Evolutionary conservation across 2,888 invertebrate species (phyloP), one percentile per base, ranked within the genome.

Genomic region (Philaethria dido): DNA sequence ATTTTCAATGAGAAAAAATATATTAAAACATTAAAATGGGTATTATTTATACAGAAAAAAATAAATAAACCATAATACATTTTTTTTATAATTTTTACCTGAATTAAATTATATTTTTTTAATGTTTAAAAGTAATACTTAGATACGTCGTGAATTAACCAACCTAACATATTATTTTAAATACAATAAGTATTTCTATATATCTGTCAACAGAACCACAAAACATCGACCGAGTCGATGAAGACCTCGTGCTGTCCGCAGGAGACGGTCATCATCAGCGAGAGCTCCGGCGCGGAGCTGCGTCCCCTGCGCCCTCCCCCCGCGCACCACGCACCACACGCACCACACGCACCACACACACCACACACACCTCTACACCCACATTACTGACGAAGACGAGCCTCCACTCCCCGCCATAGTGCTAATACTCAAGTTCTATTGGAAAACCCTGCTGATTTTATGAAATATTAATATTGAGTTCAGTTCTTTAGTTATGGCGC

Each of bases 221-320:
- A 89, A 75, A 84, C 84, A 14, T 90, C 91, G 13, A 85, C 85
- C 18, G 91, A 91, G 65, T 91, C 91, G 50, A 82, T 89, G 82
- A 91, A 89, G 83, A 88, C 87, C 48, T 88, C 91, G 65, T 90
- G 89, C 78, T 91, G 92, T 72, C 84, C 84, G 72, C 89, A 88
- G 69, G 92, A 92, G 74, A 89, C 90, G 57, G 87, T 89, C 64
- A 72, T 86, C 64, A 72, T 90, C 47, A 79, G 87, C 72, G 89
- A 87, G 77, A 86, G 88, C 74, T 86, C 87, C 9, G 88, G 84
- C 62, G 85, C 84, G 0, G 90, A 91, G 78, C 72, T 88, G 78
- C 81, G 83, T 8, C 88, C 89, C 29, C 83, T 89, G 69, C 84
- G 84, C 20, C 68, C 74, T 22, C 69, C 69, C 44, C 4, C 52